Percentiles rank a stretch among this genome's conserved stretches.
These are phyloP conservation scores for Smutsia temminckii DNA, from an alignment of 2,797 vertebrate genomes.

Conservation along the genomic window DNA sequence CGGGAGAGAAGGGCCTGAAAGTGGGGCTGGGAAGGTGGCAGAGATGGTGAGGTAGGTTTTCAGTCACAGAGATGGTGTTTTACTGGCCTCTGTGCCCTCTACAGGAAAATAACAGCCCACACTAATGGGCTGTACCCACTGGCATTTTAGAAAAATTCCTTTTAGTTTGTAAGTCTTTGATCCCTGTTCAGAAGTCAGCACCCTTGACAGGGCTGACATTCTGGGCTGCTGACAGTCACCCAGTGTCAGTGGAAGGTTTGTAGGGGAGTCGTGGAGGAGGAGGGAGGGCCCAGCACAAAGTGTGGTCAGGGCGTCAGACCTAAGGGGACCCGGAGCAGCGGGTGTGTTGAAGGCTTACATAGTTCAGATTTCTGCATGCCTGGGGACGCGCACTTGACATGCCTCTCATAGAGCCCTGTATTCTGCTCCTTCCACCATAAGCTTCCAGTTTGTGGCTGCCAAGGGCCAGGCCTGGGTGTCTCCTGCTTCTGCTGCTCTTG, in stretches of 20 bases:
- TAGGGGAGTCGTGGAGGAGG: background rate
- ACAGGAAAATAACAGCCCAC: conserved; percentile 7
- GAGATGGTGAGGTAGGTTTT: background rate
- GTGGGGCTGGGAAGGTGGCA: background rate
- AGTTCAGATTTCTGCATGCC: background rate
- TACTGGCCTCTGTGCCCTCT: conserved; percentile 40
- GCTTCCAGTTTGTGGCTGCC: background rate
- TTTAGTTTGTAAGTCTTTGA: conserved; percentile 48
- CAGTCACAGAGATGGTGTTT: background rate
- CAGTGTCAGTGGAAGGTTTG: background rate
- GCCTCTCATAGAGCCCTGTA: background rate
- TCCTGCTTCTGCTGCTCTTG: background rate
- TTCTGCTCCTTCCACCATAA: background rate
- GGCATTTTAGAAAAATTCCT: conserved; percentile 42
- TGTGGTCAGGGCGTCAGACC: background rate
- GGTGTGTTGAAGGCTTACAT: background rate
- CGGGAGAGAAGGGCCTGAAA: background rate
- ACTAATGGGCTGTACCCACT: background rate
- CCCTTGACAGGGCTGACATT: conserved; percentile 20
- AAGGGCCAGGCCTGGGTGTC: too few relatives aligned
- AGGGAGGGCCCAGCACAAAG: background rate
- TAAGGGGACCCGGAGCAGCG: background rate
- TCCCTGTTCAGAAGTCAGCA: conserved; percentile 51
- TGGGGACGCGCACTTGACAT: background rate
- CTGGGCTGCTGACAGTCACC: background rate